A percentile compares a stretch with the other conserved stretches of the same genome.
phyloP scores from a whole-genome alignment of 1,140 invertebrate species.

The Brachionus manjavacas region DNA sequence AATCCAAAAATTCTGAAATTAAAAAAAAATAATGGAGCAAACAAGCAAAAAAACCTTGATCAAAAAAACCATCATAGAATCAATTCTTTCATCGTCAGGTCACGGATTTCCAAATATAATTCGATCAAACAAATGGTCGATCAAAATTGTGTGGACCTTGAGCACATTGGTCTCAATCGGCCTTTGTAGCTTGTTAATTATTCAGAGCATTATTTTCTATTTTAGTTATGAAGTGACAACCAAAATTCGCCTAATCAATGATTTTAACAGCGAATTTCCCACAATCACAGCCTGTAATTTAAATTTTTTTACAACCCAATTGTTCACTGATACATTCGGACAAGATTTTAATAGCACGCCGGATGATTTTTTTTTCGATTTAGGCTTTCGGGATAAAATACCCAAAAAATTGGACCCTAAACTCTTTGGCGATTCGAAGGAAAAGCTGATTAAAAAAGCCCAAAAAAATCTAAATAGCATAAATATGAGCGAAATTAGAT shows the following conservation, averaged over 20 bases:
- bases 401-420: not conserved
- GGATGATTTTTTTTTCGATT: not conserved
- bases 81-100: not conserved
- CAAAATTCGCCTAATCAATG: not conserved
- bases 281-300: conserved; percentile 29
- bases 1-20: too few relatives aligned
- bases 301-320: conserved; percentile 21
- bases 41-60: not conserved
- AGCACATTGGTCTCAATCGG: not conserved
- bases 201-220: not conserved
- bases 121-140: not conserved
- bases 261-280: not conserved
- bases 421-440: not conserved
- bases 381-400: not conserved
- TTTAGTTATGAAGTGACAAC: conserved; percentile 10
- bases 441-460: not conserved
- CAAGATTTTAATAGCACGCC: not conserved
- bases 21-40: too few relatives aligned
- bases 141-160: not conserved
- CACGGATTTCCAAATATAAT: conserved; percentile 10
- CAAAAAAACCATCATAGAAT: not conserved
- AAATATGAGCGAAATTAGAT: not conserved
- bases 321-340: not conserved
- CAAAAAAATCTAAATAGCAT: not conserved
- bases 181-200: not conserved